Base-by-base conservation (phyloP, 1,140 invertebrate genomes). In the Calliphora vicina region DNA sequence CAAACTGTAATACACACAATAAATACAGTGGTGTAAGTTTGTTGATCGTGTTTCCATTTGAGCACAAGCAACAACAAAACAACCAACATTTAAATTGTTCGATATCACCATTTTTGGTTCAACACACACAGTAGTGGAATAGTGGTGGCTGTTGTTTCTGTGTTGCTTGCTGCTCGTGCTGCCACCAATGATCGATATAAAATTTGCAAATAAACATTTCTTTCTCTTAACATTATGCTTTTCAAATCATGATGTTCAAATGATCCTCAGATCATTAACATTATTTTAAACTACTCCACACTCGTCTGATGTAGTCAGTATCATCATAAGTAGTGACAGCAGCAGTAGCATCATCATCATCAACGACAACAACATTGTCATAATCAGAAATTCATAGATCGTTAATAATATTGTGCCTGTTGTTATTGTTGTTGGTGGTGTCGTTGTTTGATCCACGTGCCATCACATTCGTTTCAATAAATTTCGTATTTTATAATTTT, bases 391-490 rank as follows among this genome's bases (percentile, higher is more conserved):
- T 67, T 67, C 61, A 67, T 67, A 67, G 61, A 23, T n/a, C 10
- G 20, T 9, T n/a, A 67, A 20, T 25, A 67, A 9, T 67, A 25
- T 23, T 67, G 61, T 23, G 17, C 13, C 2, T 57, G 0, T 57
- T 57, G 35, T 17, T 57, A 13, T 57, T 15, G 13, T 57, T 6
- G 35, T 35, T 35, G 35, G 1, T 50, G 17, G 17, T 67, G 61
- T 67, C 17, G 45, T 23, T 67, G 61, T 67, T 67, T 67, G 61
- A 67, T 67, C 61, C 74, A 78, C 74, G 74, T 78, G 74, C 74
- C 74, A 45, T 78, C 74, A 78, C 74, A 78, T 45, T 23, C n/a
- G n/a, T 78, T 78, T 78, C n/a, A 35, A 43, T 78, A 78, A 78
- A 43, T 78, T 76, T 35, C 43, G 20, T 78, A 10, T 23, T 78